Conservation (phyloP, 1,140 invertebrate species). For the Bombus confusus region DNA sequence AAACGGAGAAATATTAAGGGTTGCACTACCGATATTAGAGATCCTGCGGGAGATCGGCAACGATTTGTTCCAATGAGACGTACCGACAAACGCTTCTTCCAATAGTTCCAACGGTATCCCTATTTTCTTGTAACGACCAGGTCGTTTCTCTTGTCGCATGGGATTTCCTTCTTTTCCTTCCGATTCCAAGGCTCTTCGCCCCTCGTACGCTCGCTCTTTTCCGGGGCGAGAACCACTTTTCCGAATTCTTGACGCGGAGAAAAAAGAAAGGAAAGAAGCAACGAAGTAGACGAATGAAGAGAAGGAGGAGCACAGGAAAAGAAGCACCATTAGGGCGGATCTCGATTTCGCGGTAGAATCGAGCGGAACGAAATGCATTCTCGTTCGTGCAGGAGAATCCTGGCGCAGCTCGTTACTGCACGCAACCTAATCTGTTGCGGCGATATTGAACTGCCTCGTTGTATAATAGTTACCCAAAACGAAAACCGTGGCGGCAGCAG, state of each 20-base stretch:
- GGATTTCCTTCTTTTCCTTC: not conserved
- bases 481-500: too few species aligned
- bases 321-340: slow-evolving; percentile 9
- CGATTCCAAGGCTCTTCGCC: not conserved
- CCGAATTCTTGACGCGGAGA: not conserved
- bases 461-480: not conserved
- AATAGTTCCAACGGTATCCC: slow-evolving; percentile 18
- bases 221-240: too few species aligned
- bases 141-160: slow-evolving; percentile 45
- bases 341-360: slow-evolving; percentile 2
- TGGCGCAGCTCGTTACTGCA: not conserved
- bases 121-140: slow-evolving; percentile 36
- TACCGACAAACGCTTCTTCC: slow-evolving; percentile 17
- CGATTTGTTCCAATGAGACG: slow-evolving; percentile 52
- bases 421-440: not conserved
- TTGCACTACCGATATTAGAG: slow-evolving; percentile 49
- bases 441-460: not conserved
- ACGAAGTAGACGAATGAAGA: not conserved
- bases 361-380: not conserved
- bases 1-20: slow-evolving; percentile 58
- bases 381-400: not conserved
- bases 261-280: too few species aligned
- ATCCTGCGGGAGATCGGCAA: slow-evolving; percentile 32
- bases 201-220: not conserved
- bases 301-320: not conserved